These are phyloP conservation scores for Mesoligia furuncula DNA, from an alignment of 2,888 invertebrate species.

Conservation along the genomic window DNA sequence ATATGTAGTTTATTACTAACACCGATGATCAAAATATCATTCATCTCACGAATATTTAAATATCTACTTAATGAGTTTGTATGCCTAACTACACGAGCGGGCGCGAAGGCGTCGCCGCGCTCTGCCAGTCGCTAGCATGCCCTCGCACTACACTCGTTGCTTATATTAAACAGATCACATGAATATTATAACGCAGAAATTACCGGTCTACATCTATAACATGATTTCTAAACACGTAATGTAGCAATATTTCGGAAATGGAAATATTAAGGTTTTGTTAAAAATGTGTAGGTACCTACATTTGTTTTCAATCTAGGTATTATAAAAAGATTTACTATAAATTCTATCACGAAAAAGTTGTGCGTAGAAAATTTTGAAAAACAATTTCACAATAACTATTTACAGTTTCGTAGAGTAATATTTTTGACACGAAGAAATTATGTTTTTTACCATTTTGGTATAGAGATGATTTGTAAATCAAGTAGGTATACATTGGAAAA, in stretches of 20 bases:
- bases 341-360: conserved; percentile 86
- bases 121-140: neutral
- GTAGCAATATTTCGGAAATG: conserved; percentile 45
- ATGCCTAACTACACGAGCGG: conserved; percentile 64
- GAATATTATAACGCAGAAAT: conserved; percentile 51
- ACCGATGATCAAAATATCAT: conserved; percentile 79
- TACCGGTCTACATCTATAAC: conserved; percentile 55
- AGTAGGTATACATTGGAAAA: conserved; percentile 82
- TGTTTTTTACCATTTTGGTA: conserved; percentile 71
- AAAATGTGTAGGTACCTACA: conserved; percentile 67
- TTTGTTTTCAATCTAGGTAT: conserved; percentile 71
- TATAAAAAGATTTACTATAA: conserved; percentile 75
- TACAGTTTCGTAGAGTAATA: conserved; percentile 79
- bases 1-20: conserved; percentile 86
- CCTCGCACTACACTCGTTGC: conserved; percentile 20
- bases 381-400: conserved; percentile 74
- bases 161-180: conserved; percentile 47
- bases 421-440: conserved; percentile 74
- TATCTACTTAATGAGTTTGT: conserved; percentile 68
- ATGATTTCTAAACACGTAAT: conserved; percentile 57
- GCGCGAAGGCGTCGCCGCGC: conserved; percentile 1
- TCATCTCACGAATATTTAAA: conserved; percentile 71
- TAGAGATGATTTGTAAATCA: conserved; percentile 75
- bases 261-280: conserved; percentile 68
- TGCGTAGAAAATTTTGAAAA: conserved; percentile 87